Evolutionary conservation across 2,797 vertebrate genomes (phyloP).

Genomic region (Coregonus ussuriensis): DNA sequence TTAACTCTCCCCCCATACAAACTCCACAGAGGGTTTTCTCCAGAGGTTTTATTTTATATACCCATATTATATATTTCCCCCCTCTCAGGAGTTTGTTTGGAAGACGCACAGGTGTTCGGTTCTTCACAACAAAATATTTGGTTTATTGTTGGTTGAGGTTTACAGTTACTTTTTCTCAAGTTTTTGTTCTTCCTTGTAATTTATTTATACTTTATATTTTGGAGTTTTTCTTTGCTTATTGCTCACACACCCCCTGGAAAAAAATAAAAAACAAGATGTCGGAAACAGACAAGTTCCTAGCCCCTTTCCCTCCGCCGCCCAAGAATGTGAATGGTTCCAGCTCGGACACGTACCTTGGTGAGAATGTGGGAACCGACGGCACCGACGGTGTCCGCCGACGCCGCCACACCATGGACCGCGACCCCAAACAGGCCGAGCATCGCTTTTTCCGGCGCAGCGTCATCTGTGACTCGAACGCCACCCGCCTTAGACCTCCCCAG

Average conservation of each 20-base stretch:
- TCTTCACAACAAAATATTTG: slow-evolving; percentile 34
- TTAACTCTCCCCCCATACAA: slow-evolving; percentile 1
- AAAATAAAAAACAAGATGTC: slow-evolving; percentile 33
- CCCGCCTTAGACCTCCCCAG: slow-evolving; percentile 93
- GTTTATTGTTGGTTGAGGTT: slow-evolving; percentile 23
- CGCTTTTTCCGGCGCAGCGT: slow-evolving; percentile 97
- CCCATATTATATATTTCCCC: slow-evolving; percentile 5
- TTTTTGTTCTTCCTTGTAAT: slow-evolving; percentile 9
- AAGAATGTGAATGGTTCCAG: slow-evolving; percentile 89
- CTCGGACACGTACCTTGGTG: slow-evolving; percentile 86
- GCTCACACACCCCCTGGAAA: not conserved
- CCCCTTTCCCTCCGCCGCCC: slow-evolving; percentile 71
- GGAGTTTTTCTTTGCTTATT: not conserved
- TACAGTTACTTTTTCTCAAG: slow-evolving; percentile 4
- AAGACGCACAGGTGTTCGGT: slow-evolving; percentile 9
- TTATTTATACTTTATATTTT: slow-evolving; percentile 14
- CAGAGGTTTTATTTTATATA: slow-evolving; percentile 27
- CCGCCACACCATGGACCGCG: slow-evolving; percentile 97
- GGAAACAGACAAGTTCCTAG: slow-evolving; percentile 63
- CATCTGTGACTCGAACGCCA: slow-evolving; percentile 97
- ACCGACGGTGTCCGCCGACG: slow-evolving; percentile 80
- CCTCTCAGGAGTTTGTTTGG: slow-evolving; percentile 12
- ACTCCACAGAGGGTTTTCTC: slow-evolving; percentile 22
- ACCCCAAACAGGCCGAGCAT: slow-evolving; percentile 91
- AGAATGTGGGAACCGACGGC: slow-evolving; percentile 73